A percentile compares a stretch with the other conserved stretches of the same genome.
Evolutionary conservation across 2,113 vertebrate species (phyloP).

Genomic region (Apodemus sylvaticus): DNA sequence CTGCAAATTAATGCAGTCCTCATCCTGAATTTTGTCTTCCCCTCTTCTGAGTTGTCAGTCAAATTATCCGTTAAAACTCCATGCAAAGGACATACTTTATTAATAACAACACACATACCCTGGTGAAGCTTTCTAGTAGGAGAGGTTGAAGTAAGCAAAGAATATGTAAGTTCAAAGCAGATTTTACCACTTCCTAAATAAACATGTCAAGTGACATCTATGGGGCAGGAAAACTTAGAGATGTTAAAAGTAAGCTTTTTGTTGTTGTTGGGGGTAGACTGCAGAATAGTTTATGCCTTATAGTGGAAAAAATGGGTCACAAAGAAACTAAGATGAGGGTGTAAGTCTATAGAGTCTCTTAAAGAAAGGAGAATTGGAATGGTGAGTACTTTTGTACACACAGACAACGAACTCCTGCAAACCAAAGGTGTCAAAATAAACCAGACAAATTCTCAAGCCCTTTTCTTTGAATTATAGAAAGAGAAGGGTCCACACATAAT

Average conservation of each 20-base stretch:
- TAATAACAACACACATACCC: background rate
- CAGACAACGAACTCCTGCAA: background rate
- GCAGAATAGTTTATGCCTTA: background rate
- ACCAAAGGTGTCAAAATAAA: background rate
- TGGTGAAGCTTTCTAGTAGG: background rate
- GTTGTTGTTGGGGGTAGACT: background rate
- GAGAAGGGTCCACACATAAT: background rate
- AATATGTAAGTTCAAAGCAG: background rate
- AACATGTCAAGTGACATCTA: background rate
- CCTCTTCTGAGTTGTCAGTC: background rate
- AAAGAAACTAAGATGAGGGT: background rate
- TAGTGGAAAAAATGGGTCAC: background rate
- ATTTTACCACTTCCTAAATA: background rate
- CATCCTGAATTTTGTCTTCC: background rate
- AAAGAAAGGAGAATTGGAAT: background rate
- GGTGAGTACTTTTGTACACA: background rate
- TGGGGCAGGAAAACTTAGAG: background rate
- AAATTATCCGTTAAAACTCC: background rate
- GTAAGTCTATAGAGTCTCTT: background rate
- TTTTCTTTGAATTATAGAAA: background rate
- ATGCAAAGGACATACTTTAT: constrained; percentile 16
- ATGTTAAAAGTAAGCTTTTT: background rate
- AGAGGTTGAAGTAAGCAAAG: background rate
- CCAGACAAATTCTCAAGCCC: background rate
- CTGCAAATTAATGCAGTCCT: background rate